Base-by-base conservation (phyloP, 2,797 vertebrate species). In the Neopelma chrysocephalum region DNA sequence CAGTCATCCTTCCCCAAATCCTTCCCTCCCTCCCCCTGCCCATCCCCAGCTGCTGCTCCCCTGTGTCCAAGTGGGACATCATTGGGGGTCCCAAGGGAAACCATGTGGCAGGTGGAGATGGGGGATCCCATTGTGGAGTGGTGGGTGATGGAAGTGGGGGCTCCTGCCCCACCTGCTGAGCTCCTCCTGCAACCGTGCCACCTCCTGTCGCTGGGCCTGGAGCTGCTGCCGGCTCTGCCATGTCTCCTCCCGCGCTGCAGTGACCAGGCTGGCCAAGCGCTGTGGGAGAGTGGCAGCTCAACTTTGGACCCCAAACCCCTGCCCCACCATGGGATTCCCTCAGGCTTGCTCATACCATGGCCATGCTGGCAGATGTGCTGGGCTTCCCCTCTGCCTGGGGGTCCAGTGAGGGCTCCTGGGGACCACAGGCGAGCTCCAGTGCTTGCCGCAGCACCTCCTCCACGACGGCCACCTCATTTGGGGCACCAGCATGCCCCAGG, bases 151-250 rank as follows among this genome's bases (percentile, higher is more conserved):
- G 38, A 32, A 75, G 3, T 0, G 21, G 12, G 29, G 6, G 12
- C 60, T 29, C 26, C 12, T 57, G 64, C 18, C 84, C 21, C 6
- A 96, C 96, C 96, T 96, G 93, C 43, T 26, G 64, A 97, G 95
- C 93, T 98, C 92, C 34, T 98, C 97, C 91, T 97, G 80, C 90
- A 98, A 92, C 69, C 43, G 92, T 20, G 34, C 93, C 91, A 86
- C 22, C 73, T 93, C 94, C 62, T 96, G 90, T 53, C 0, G 61
- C 91, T 96, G 94, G 7, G 61, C 86, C 61, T 84, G 90, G 48
- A 96, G 88, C 54, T 90, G 90, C 87, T 96, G 83, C 82, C 8
- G 64, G 73, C 64, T 90, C 60, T 95, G 78, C 92, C 8, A 53
- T 9, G 84, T 90, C 27, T 96, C 95, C 32, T 86, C 62, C 38